Percentiles rank a stretch among this genome's conserved stretches.
Conservation (phyloP, 2,113 vertebrate genomes). For the Cephalopterus ornatus region DNA sequence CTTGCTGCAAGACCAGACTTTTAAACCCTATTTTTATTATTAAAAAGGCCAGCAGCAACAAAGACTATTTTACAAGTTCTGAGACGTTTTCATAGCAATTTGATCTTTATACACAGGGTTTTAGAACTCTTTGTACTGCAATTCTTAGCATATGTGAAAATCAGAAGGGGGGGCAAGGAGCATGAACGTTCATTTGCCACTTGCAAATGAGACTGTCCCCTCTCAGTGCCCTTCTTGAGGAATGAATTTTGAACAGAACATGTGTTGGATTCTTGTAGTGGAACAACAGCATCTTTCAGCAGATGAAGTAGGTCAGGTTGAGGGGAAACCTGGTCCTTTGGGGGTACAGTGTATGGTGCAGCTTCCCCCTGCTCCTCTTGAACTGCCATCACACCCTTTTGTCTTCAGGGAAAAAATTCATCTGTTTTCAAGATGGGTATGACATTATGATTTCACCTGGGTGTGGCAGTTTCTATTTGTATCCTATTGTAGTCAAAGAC, state of each 20-base stretch:
- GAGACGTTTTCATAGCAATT: conserved; percentile 63
- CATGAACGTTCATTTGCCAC: neutral
- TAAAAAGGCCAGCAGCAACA: conserved; percentile 71
- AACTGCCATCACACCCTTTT: neutral
- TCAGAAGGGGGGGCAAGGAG: neutral
- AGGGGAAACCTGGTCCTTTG: neutral
- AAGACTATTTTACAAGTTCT: conserved; percentile 66
- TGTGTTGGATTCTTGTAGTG: neutral
- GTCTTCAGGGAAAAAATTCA: neutral
- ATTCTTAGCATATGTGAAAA: conserved; percentile 32
- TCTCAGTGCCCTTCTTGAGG: neutral
- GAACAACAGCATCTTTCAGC: neutral
- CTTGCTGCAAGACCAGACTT: conserved; percentile 63
- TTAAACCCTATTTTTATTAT: conserved; percentile 70
- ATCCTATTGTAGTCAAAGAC: neutral
- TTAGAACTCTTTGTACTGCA: conserved; percentile 45
- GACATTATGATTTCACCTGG: neutral
- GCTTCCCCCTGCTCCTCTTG: neutral
- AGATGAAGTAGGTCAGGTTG: neutral
- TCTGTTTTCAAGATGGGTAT: neutral
- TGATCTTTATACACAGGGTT: conserved; percentile 62
- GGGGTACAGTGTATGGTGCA: accelerated
- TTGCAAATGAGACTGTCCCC: neutral
- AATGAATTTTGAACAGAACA: neutral
- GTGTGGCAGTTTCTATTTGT: neutral